A percentile compares a stretch with the other conserved stretches of the same genome.
phyloP scores from a whole-genome alignment of 1,140 invertebrate genomes.

The Trachymyrmex septentrionalis region DNA sequence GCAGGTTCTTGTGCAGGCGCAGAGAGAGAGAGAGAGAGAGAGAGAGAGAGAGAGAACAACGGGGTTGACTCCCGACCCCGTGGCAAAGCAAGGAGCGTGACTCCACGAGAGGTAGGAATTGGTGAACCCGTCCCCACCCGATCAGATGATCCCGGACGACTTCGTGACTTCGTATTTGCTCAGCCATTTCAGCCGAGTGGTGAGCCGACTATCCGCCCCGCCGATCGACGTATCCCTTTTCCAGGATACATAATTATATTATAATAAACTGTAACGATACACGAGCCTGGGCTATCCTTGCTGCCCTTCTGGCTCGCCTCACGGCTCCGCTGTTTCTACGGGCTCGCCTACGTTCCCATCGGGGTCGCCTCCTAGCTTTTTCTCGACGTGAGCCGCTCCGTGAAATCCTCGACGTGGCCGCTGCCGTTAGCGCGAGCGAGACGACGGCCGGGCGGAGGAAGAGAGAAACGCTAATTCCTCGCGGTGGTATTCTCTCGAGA shows the following conservation, averaged over 20 bases:
- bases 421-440: conserved; percentile 40
- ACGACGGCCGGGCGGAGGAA: conserved; percentile 53
- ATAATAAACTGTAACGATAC: conserved; percentile 87
- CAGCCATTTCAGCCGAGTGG: conserved; percentile 77
- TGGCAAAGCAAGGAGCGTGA: conserved; percentile 61
- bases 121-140: conserved; percentile 76
- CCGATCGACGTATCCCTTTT: conserved; percentile 76
- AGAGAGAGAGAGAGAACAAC: conserved; percentile 7
- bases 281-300: conserved; percentile 57
- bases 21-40: conserved; percentile 4
- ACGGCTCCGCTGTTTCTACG: conserved; percentile 19
- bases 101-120: conserved; percentile 72
- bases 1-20: conserved; percentile 20
- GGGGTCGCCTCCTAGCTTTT: conserved; percentile 59
- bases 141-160: conserved; percentile 81
- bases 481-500: conserved; percentile 68
- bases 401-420: conserved; percentile 35
- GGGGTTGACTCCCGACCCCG: conserved; percentile 16
- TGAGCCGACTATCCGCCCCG: conserved; percentile 73
- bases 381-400: conserved; percentile 44
- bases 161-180: conserved; percentile 86
- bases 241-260: conserved; percentile 86
- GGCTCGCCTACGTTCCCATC: conserved; percentile 35
- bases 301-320: conserved; percentile 67
- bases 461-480: conserved; percentile 77